Base-by-base conservation (phyloP, 2,888 invertebrate species). In the Lymantria dispar region DNA sequence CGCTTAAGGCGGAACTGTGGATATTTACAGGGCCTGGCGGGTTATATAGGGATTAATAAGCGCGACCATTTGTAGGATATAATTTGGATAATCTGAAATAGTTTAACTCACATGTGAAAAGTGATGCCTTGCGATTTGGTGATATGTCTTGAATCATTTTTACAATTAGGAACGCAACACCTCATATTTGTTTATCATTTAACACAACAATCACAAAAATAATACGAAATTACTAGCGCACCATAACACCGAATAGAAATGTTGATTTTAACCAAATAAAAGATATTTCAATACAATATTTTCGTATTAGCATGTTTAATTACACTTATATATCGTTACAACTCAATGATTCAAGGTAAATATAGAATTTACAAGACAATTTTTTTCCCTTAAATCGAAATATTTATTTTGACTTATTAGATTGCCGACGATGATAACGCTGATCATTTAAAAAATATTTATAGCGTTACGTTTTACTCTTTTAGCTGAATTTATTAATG, bases 81-180 rank as follows among this genome's bases (percentile, higher is more conserved):
- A n/a, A n/a, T n/a, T n/a, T n/a, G 7, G 38, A n/a, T 3, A 13
- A 12, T 12, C 10, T 38, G n/a, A 38, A 40, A 10, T 40, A 3
- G 9, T 9, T 38, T 38, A 15, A 84, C 86, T 85, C 76, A 89
- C 89, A 76, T 66, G 56, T 89, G 87, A 67, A 86, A 88, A 0
- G 88, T 85, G 43, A 87, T 83, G 48, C 87, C 88, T 43, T 84
- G 80, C 0, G 79, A 80, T 56, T 85, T 85, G 0, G 83, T 78
- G 13, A 72, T 71, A 50, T 71, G 66, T 61, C 77, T 77, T 0
- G 87, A 81, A 53, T 86, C 85, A 76, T 87, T 87, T 54, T 78
- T 85, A 62, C 89, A 89, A 7, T 67, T 72, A 5, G 78, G 70
- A 11, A 84, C 87, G 55, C 82, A 83, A 51, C 89, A 89, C 58